phyloP scores from a whole-genome alignment of 2,797 vertebrate species.

The Poecilia velifera region DNA sequence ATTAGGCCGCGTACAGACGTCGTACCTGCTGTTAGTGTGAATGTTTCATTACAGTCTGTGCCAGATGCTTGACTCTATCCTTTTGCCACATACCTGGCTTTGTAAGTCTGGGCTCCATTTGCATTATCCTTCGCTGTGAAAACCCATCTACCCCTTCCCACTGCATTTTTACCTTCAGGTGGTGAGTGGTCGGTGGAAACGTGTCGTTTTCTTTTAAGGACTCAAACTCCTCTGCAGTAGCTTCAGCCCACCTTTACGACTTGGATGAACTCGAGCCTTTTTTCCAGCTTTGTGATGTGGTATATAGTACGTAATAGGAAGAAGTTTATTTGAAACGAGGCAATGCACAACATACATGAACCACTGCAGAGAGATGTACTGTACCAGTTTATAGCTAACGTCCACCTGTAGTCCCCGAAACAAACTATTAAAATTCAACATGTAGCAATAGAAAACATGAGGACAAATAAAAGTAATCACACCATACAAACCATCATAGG shows the following conservation, averaged over 20 bases:
- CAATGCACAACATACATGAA: too few relatives aligned
- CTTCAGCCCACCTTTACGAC: not conserved
- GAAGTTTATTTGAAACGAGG: too few relatives aligned
- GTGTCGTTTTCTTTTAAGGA: not conserved
- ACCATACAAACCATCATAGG: too few relatives aligned
- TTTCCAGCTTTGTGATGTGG: not conserved
- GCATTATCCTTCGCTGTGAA: not conserved
- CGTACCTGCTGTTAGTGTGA: not conserved
- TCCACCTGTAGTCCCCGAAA: too few relatives aligned
- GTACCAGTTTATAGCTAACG: too few relatives aligned
- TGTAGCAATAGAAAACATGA: too few relatives aligned
- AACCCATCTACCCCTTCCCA: not conserved
- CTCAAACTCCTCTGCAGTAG: not conserved
- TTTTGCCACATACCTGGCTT: not conserved
- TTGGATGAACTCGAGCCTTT: not conserved
- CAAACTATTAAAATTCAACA: too few relatives aligned
- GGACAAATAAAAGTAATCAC: too few relatives aligned
- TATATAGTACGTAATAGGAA: not conserved
- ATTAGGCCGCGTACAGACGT: rapidly evolving
- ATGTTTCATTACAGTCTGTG: not conserved
- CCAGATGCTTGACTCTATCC: not conserved
- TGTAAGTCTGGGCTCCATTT: not conserved
- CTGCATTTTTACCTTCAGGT: not conserved
- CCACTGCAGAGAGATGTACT: too few relatives aligned
- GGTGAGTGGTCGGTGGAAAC: not conserved